Conservation (phyloP, 1,140 invertebrate species). For the Trialeurodes vaporariorum region DNA sequence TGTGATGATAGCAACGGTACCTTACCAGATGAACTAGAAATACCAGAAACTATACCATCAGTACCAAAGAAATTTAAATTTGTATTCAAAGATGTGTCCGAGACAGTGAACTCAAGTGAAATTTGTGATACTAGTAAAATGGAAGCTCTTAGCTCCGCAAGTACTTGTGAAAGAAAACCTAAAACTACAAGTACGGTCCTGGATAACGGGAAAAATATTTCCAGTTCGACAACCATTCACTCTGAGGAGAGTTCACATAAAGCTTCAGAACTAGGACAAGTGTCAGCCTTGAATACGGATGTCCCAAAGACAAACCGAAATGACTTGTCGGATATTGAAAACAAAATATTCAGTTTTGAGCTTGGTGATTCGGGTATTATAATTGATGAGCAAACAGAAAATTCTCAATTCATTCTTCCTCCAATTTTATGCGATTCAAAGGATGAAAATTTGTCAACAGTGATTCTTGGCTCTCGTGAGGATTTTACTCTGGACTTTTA, state of each 20-base stretch:
- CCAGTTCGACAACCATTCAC: not conserved
- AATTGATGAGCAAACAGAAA: not conserved
- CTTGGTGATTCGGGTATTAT: not conserved
- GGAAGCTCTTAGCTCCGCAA: too few species aligned
- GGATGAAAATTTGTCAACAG: slow-evolving; percentile 31
- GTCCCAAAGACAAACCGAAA: too few species aligned
- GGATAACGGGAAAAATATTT: not conserved
- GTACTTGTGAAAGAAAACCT: too few species aligned
- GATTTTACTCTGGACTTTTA: slow-evolving; percentile 41
- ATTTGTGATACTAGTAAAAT: too few species aligned
- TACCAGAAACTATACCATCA: too few species aligned
- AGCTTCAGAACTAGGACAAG: too few species aligned
- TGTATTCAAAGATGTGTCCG: too few species aligned
- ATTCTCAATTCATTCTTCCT: slow-evolving; percentile 4
- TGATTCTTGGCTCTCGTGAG: slow-evolving; percentile 43
- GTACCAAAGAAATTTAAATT: too few species aligned
- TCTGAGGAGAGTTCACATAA: too few species aligned
- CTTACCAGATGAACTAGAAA: not conserved
- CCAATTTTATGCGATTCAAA: not conserved
- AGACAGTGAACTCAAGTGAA: too few species aligned
- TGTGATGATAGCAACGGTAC: not conserved
- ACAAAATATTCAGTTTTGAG: not conserved
- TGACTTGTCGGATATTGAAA: too few species aligned
- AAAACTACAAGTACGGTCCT: not conserved
- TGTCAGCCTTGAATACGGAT: too few species aligned